Conservation (phyloP, 2,113 vertebrate species). For the Mustela nigripes region DNA sequence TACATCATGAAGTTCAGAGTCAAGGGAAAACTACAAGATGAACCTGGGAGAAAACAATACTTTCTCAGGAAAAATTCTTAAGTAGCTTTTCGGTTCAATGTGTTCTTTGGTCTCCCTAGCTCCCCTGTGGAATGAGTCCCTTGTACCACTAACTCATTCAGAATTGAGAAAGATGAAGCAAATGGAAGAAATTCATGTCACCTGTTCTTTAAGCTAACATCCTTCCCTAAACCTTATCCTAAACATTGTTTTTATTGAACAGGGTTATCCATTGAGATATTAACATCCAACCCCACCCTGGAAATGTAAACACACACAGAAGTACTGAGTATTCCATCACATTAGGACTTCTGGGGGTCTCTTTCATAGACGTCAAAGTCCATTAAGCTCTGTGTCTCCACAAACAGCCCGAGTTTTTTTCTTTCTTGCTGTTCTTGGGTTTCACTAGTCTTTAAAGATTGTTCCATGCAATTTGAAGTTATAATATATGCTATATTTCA, state of each 20-base stretch:
- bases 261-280: background rate
- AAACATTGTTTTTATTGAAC: background rate
- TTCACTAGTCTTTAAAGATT: slow-evolving; percentile 70
- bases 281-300: background rate
- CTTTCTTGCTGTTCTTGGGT: slow-evolving; percentile 69
- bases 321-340: background rate
- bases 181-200: background rate
- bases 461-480: slow-evolving; percentile 58
- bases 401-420: slow-evolving; percentile 56
- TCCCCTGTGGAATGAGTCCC: background rate
- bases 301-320: background rate
- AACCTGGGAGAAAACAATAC: background rate
- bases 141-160: background rate
- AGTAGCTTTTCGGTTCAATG: background rate
- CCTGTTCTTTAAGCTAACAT: background rate
- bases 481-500: slow-evolving; percentile 42
- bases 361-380: background rate
- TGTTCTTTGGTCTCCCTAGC: background rate
- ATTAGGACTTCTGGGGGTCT: background rate
- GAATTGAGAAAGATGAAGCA: background rate
- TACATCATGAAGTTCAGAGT: background rate
- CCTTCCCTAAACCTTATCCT: background rate
- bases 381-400: slow-evolving; percentile 6
- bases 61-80: background rate
- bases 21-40: background rate